Base-by-base conservation (phyloP, 2,113 vertebrate species). In the Galeopterus variegatus region DNA sequence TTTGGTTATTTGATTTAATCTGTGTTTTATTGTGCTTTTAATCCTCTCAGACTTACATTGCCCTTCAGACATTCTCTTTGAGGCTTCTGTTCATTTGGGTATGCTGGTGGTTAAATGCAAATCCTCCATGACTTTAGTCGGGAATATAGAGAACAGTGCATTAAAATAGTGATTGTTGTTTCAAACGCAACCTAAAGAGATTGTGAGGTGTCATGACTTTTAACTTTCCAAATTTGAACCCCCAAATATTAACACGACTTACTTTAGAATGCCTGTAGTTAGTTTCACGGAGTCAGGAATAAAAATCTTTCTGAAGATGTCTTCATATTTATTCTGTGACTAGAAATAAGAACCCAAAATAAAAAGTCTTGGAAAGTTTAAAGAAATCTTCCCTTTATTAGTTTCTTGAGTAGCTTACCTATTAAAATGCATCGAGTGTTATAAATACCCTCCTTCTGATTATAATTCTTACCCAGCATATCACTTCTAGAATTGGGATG, bases 1-100 rank as follows among this genome's bases (percentile, higher is more conserved):
- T 89, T 73, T 23, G 3, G 31, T 96, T 94, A 79, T 94, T 95
- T 8, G 65, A 93, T 92, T 45, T 87, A 82, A 95, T 79, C 86
- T 92, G 81, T 65, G 65, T 93, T 87, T 93, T 88, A 83, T 97
- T 94, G 91, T 95, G 73, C 17, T 48, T 41, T 3, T 96, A 97
- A 72, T 90, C 72, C 72, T 96, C 88, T 97, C 97, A 97, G 86
- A 92, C 24, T 92, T 50, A 75, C 81, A 96, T 75, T 91, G 79
- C 72, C 76, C 89, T 89, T 95, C 95, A 77, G 84, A 79, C 24
- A 17, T 2, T 90, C 82, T 94, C 96, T 95, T 69, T 81, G 92
- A 94, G 95, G 87, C 73, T 41, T 87, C 19, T 41, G 80, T 81
- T 96, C 92, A 72, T 85, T 33, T 52, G 73, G 81, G 48, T 36